Base-by-base conservation (phyloP, 2,797 vertebrate species). In the Glyptemys insculpta region DNA sequence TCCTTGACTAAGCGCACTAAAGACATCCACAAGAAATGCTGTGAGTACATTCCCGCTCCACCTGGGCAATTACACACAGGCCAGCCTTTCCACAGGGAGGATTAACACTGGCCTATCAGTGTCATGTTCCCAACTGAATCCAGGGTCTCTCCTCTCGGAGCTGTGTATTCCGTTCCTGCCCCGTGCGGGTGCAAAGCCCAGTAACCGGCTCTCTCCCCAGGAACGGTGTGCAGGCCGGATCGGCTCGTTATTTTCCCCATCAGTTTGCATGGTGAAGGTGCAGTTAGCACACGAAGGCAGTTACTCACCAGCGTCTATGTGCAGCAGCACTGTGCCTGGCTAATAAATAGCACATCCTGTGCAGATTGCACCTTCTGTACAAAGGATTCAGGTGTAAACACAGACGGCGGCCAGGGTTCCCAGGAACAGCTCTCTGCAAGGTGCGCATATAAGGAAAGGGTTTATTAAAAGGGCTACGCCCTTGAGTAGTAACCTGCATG, bases 21-120 rank as follows among this genome's bases (percentile, higher is more conserved):
- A 96, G 99, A 99, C 91, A 98, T 98, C 97, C 99, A 99, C 98
- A 99, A 99, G 96, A 99, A 99, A 97, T 99, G 99, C 97, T 79
- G 99, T 99, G 98, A 98, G 99, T 98, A 82, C 81, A 3, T 21
- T 16, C n/a, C 27, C 25, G 9, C 41, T 21, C 10, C 74, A 34
- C 21, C 37, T 5, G 72, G 8, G 50, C n/a, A 47, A 8, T 31
- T 29, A 41, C n/a, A 65, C 50, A 8, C 50, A 21, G 49, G 29
- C 19, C 18, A 31, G 10, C 1, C 23, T 12, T 37, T 23, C 11
- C 37, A 37, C 37, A 74, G 68, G 21, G 56, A 57, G 56, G 56
- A 29, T 57, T 57, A 29, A 27, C 59, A 41, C n/a, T 8, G n/a
- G 65, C 65, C 65, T 72, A 12, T 12, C 65, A 23, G n/a, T 11